Conservation (phyloP, 2,797 vertebrate species). For the Lithobates pipiens region DNA sequence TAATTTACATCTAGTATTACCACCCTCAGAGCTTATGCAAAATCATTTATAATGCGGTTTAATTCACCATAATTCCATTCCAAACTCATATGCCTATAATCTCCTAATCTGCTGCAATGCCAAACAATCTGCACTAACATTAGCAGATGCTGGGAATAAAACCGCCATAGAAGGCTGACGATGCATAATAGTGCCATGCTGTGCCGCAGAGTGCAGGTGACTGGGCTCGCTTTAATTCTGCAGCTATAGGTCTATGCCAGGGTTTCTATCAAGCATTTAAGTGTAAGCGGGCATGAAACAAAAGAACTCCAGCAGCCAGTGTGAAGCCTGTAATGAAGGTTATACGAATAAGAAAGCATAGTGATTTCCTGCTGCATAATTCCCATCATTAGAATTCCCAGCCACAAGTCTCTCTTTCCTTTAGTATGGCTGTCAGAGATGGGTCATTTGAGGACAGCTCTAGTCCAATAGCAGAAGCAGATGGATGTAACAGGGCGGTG, state of each 20-base stretch:
- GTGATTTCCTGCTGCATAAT: slow-evolving; percentile 44
- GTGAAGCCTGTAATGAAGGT: slow-evolving; percentile 20
- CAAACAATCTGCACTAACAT: neutral
- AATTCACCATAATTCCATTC: slow-evolving; percentile 23
- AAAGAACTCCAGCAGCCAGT: slow-evolving; percentile 1
- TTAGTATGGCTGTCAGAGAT: slow-evolving; percentile 10
- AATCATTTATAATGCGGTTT: slow-evolving; percentile 1
- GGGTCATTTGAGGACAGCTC: slow-evolving; percentile 43
- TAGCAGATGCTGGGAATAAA: slow-evolving; percentile 7
- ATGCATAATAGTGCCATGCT: neutral
- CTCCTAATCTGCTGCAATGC: neutral
- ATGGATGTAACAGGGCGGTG: neutral
- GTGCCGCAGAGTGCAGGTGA: neutral
- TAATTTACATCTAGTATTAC: neutral
- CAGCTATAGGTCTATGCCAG: slow-evolving; percentile 2
- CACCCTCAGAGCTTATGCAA: neutral
- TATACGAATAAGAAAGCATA: slow-evolving; percentile 2
- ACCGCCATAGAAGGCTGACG: neutral
- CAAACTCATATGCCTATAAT: slow-evolving; percentile 26
- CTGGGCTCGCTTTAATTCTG: neutral
- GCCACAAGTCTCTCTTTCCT: slow-evolving; percentile 13
- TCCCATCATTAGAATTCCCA: slow-evolving; percentile 46
- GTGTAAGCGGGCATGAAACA: neutral
- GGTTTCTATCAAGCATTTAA: neutral
- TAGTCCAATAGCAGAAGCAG: neutral